Evolutionary conservation across 2,888 invertebrate genomes (phyloP), one percentile per base, ranked within the genome.

Genomic region (Meteorus cinctellus): DNA sequence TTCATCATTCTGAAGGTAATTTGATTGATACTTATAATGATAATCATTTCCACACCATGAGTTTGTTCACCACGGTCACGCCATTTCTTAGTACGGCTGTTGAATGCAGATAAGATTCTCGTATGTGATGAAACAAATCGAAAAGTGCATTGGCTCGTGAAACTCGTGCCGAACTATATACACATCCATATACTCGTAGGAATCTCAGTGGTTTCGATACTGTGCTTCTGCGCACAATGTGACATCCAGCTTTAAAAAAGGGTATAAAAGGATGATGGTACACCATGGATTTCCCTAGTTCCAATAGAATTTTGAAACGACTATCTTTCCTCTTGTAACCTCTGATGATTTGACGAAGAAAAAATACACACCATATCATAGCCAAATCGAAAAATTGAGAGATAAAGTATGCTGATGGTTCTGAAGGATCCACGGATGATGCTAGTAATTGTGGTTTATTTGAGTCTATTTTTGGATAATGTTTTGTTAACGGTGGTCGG

Each of bases 401-500:
- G 1, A 51, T 77, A 19, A 69, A 84, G 82, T 82, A 75, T 71
- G 68, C 62, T 74, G 68, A 81, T 80, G 62, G 76, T 78, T 34
- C 63, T 77, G 27, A 82, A 83, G 78, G 82, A 85, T 75, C 86
- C 87, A 5, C 89, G 90, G 78, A 80, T 89, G 66, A 80, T 90
- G 60, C 84, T 91, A 70, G 92, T 94, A 74, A 81, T 91, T 31
- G 91, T 94, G 77, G 93, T 96, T 72, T 96, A 96, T 88, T 89
- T 95, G 78, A 94, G 95, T 1, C 93, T 96, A 87, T 92, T 96
- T 84, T 90, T 96, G 88, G 97, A 97, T 91, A 97, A 97, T 90
- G 93, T 97, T 79, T 91, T 97, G 29, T 91, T 97, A 66, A 97
- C 97, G 48, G 95, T 96, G 51, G 94, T 97, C 69, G 97, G 97